These are phyloP conservation scores for Agapornis canus DNA, from an alignment of 2,797 vertebrate genomes.

Conservation along the genomic window DNA sequence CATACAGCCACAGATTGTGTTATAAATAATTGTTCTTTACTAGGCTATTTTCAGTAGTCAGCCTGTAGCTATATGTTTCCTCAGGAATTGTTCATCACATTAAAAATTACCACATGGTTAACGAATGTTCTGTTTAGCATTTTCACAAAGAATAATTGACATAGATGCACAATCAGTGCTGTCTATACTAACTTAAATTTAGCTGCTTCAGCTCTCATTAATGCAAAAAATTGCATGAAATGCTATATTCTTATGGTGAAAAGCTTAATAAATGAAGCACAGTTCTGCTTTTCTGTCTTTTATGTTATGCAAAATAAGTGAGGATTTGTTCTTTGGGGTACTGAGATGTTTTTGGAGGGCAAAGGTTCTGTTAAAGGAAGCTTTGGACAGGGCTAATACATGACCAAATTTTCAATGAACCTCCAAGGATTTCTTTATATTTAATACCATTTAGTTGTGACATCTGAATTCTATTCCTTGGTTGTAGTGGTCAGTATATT, in stretches of 20 bases:
- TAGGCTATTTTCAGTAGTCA: background rate
- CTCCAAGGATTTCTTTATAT: slow-evolving; percentile 61
- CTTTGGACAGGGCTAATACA: slow-evolving; percentile 21
- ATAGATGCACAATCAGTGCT: slow-evolving; percentile 43
- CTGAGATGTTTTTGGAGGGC: background rate
- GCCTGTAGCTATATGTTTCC: slow-evolving; percentile 21
- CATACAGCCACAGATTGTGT: background rate
- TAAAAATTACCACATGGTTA: slow-evolving; percentile 55
- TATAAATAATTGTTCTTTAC: slow-evolving; percentile 26
- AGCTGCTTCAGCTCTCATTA: slow-evolving; percentile 68
- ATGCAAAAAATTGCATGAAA: slow-evolving; percentile 65
- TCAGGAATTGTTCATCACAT: slow-evolving; percentile 15
- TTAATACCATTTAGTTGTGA: slow-evolving; percentile 49
- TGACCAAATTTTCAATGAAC: slow-evolving; percentile 60
- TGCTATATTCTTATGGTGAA: slow-evolving; percentile 48
- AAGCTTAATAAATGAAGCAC: slow-evolving; percentile 47
- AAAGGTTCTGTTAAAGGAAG: slow-evolving; percentile 4
- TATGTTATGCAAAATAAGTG: slow-evolving; percentile 56
- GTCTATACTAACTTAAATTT: slow-evolving; percentile 51
- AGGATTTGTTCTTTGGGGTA: slow-evolving; percentile 1
- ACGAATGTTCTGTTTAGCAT: slow-evolving; percentile 64
- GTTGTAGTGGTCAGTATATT: slow-evolving; percentile 72
- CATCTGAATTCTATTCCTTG: slow-evolving; percentile 71
- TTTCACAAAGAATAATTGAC: slow-evolving; percentile 56
- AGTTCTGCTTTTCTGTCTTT: slow-evolving; percentile 40